Evolutionary conservation across 2,113 vertebrate genomes (phyloP), one percentile per base, ranked within the genome.

Genomic region (Opisthocomus hoazin): DNA sequence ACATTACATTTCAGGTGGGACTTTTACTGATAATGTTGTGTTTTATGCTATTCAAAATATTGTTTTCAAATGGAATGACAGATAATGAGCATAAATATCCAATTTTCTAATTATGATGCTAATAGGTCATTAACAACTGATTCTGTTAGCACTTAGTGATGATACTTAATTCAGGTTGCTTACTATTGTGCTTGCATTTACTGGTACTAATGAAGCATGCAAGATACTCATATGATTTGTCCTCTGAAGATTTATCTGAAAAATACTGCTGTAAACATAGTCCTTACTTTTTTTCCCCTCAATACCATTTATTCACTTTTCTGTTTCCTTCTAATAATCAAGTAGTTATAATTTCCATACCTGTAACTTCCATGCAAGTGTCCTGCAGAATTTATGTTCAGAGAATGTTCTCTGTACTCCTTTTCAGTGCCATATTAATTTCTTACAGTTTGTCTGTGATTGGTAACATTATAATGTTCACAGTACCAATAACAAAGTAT

Each of bases 61-160:
- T 82, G 41, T 89, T 94, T 97, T 54, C 69, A 86, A 79, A 69
- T 90, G 41, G 66, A 73, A 88, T 0, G 10, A 46, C 66, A 80
- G 80, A 21, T 97, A 91, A 66, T 73, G 53, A 95, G 63, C 65
- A 36, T 56, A 83, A 83, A 57, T 70, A 96, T 39, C 53, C 51
- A 68, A 27, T 91, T 95, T 96, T 45, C 70, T 94, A 90, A 93
- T 96, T 84, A 54, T 48, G 41, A 66, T 89, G 73, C 71, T 95
- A 91, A 87, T 79, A 79, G 56, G 56, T 66, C 41, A 68, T 84
- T 96, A 96, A 45, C 48, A 81, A 41, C 68, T 93, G 84, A 79
- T 92, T 83, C 53, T 87, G 41, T 78, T 92, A 56, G 71, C 69
- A 64, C 36, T 94, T 41, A 66, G 76, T 53, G 58, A 45, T 90